Conservation (phyloP, 2,888 invertebrate genomes). For the Odontomyia ornata region DNA sequence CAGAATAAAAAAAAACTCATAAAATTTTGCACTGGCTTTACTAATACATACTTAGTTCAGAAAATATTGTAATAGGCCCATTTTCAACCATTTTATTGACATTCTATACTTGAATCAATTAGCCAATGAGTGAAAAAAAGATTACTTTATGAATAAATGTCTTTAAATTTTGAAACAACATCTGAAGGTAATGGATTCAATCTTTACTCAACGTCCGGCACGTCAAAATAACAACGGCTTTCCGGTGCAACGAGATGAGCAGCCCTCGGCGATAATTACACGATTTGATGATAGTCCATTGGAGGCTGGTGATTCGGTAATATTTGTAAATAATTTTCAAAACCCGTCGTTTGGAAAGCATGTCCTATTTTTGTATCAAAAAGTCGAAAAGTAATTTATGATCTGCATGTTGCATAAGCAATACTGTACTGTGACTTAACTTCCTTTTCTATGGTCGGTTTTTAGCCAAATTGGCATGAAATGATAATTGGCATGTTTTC, state of each 20-base stretch:
- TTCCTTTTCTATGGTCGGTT: background rate
- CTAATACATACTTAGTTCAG: too few relatives aligned
- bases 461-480: background rate
- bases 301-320: slow-evolving; percentile 38
- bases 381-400: background rate
- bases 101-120: too few relatives aligned
- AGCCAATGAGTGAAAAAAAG: too few relatives aligned
- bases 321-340: background rate
- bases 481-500: background rate
- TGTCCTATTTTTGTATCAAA: background rate
- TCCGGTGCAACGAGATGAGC: slow-evolving; percentile 27
- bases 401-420: background rate
- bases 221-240: slow-evolving; percentile 38
- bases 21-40: too few relatives aligned
- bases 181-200: slow-evolving; percentile 18
- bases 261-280: slow-evolving; percentile 36
- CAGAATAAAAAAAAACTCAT: too few relatives aligned
- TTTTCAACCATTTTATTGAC: too few relatives aligned
- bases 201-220: slow-evolving; percentile 42
- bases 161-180: too few relatives aligned
- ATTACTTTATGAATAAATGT: too few relatives aligned
- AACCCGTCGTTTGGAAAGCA: background rate
- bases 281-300: slow-evolving; percentile 44
- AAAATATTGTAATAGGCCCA: too few relatives aligned
- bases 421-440: background rate